Evolutionary conservation across 2,888 invertebrate species (phyloP), one percentile per base, ranked within the genome.

Genomic region (Erebia epiphron): DNA sequence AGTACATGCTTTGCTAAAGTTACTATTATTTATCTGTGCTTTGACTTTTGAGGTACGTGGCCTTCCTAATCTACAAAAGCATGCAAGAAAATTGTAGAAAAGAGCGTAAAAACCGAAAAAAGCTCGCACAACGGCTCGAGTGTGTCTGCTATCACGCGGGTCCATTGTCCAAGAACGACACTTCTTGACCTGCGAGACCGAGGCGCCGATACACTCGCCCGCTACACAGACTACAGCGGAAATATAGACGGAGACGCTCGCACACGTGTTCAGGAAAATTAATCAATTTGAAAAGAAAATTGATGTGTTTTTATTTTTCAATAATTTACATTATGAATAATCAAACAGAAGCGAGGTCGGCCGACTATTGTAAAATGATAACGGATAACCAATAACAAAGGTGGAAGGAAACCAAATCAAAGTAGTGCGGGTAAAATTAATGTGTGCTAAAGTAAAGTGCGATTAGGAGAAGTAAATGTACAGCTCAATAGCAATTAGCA

Each of bases 151-250:
- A 73, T 75, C 75, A 73, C 75, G 74, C 73, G 74, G 70, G 76
- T 78, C 76, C 78, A 77, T 74, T 73, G 78, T 76, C 75, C 78
- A 77, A 73, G 68, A 72, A 70, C 76, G 67, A 67, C 71, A 65
- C 66, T 58, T 58, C 69, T 62, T 76, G 75, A 75, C 75, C 75
- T 70, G 72, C 70, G 60, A 41, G 58, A n/a, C 43, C 41, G 61
- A 56, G 18, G 16, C n/a, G 16, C 16, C 43, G 73, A 73, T 73
- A 73, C 68, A 43, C 18, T 56, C 43, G 18, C 61, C 61, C 18
- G 14, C 3, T 16, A 16, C 61, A 21, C 46, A 62, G 62, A 62
- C 21, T 14, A 21, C 2, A 49, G 9, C 13, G 1, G 7, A 62
- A 2, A 49, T 3, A 14, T 49, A 62, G 62, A 62, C 1, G 21